Evolutionary conservation across 2,888 invertebrate species (phyloP), one percentile per base, ranked within the genome.

Genomic region (Pollenia labialis): DNA sequence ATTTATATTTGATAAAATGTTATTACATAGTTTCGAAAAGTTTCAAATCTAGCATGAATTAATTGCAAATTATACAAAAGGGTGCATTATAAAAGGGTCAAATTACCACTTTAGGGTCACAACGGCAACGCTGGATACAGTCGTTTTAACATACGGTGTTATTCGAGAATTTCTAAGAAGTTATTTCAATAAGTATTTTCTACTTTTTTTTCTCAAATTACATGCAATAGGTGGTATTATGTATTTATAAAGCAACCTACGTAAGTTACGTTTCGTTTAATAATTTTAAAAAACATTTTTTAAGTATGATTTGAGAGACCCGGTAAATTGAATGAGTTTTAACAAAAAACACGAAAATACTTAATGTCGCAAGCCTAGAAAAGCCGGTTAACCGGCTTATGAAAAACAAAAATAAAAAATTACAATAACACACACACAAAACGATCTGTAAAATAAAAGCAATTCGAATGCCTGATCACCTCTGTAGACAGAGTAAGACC

Each of bases 341-440:
- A 69, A 71, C 44, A 68, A 68, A 81, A 42, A 68, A 18, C 48
- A 74, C 8, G 23, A 66, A 72, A 40, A 46, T 48, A 44, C 58
- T 58, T 77, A 68, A 79, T 62, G 46, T 79, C 44, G 69, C 74
- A 62, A n/a, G 18, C 69, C 75, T 76, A 83, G 72, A 80, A 86
- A 86, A 83, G 83, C 83, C 86, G 86, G 76, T 83, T 86, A 83
- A 60, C 80, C 80, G 71, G 80, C 83, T 80, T 71, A 74, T 44
- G 12, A 75, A 44, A 12, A 60, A 46, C 32, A 18, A 48, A 23
- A 60, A 58, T 4, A 69, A 44, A 14, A 16, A 48, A 16, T 54
- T 11, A 54, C 32, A 54, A 52, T n/a, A 66, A 56, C n/a, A 62
- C 6, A 52, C 44, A 14, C 52, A n/a, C 52, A 62, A 62, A 62